Conservation (phyloP, 2,797 vertebrate species). For the Streptopelia turtur region DNA sequence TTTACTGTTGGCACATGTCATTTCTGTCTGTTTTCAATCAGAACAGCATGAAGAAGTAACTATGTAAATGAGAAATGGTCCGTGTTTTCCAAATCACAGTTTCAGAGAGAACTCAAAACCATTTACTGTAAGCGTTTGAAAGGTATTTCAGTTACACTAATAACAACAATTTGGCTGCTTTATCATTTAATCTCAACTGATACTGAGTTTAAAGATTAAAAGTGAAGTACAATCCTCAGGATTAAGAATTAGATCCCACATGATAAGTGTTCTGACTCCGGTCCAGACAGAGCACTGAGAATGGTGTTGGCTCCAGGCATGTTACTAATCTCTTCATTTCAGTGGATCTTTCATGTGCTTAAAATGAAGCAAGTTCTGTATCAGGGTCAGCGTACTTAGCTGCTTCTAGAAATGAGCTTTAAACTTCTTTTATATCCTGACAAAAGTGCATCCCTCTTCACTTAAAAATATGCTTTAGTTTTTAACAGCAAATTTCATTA, state of each 20-base stretch:
- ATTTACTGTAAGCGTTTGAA: conserved; percentile 5
- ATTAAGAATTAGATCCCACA: conserved; percentile 31
- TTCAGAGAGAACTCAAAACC: background rate
- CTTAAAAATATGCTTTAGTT: background rate
- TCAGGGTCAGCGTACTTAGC: background rate
- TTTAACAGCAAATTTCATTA: background rate
- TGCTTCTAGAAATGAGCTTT: background rate
- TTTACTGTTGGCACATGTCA: conserved; percentile 10
- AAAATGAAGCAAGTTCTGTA: background rate
- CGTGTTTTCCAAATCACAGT: background rate
- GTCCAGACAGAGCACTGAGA: background rate
- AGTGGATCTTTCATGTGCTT: background rate
- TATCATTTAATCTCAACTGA: conserved; percentile 26
- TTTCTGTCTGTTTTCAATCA: conserved; percentile 2
- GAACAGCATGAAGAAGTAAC: background rate
- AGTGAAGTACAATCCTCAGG: conserved; percentile 26
- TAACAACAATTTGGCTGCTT: background rate
- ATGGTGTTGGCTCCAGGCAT: background rate
- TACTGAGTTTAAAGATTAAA: conserved; percentile 26
- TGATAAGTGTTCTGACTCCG: background rate
- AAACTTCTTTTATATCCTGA: background rate
- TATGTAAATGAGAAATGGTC: background rate
- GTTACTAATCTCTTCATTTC: conserved; percentile 26
- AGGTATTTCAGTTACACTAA: conserved; percentile 24
- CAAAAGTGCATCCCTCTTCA: background rate